Evolutionary conservation across 2,113 vertebrate genomes (phyloP).

Genomic region (Pagrus major): DNA sequence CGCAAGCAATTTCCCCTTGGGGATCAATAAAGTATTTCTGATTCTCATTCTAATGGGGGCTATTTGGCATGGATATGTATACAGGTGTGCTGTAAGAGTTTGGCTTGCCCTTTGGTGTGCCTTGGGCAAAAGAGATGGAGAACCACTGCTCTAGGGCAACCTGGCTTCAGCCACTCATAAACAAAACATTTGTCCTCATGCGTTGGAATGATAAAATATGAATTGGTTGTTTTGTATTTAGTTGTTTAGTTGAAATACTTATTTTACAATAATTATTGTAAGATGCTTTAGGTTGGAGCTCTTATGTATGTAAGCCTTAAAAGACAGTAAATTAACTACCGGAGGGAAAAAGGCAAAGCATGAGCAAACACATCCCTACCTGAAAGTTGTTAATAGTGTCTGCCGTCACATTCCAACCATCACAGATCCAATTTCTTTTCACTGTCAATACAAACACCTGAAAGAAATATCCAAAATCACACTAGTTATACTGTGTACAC

Average conservation of each 20-base stretch:
- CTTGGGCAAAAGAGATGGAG: no score
- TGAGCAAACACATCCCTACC: background rate
- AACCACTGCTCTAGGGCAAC: no score
- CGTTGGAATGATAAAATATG: background rate
- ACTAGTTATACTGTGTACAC: background rate
- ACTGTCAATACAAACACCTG: background rate
- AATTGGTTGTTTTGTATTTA: background rate
- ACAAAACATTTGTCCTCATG: no score
- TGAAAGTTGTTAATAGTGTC: background rate
- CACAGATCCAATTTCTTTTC: background rate
- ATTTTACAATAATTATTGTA: background rate
- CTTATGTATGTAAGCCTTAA: background rate
- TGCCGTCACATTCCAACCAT: background rate
- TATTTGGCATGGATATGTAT: no score
- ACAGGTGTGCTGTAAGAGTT: no score
- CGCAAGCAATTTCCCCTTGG: no score
- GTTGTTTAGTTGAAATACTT: background rate
- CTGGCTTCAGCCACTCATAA: background rate
- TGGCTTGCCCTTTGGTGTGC: no score
- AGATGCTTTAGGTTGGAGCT: background rate
- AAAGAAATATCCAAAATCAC: background rate
- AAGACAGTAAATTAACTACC: background rate
- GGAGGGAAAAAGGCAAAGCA: background rate
- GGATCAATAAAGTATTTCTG: no score
- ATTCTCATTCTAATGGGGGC: no score